Evolutionary conservation across 2,797 vertebrate species (phyloP).

Genomic region (Acrossocheilus fasciatus): DNA sequence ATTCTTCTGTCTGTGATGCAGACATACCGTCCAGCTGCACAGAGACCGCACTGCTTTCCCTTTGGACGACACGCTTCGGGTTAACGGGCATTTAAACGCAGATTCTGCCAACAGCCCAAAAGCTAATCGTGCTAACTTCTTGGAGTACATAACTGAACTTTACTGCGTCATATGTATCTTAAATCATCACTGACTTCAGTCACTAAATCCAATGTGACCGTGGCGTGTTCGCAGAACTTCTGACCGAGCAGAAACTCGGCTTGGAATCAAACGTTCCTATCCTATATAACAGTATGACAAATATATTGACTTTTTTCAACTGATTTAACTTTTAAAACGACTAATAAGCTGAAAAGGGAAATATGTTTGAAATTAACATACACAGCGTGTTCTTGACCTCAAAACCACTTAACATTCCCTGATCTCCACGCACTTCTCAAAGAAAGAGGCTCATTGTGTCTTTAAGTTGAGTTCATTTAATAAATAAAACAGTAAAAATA

Average conservation of each 20-base stretch:
- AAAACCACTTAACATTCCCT: not conserved
- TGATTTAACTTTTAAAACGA: no score
- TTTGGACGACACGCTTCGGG: not conserved
- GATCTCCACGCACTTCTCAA: not conserved
- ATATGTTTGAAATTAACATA: not conserved
- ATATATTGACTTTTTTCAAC: not conserved
- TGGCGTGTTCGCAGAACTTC: not conserved
- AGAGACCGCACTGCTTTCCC: constrained; percentile 34
- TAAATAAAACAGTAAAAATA: not conserved
- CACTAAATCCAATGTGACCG: constrained; percentile 54
- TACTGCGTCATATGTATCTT: not conserved
- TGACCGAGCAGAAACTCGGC: constrained; percentile 64
- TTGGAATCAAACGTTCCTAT: constrained; percentile 66
- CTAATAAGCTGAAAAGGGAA: not conserved
- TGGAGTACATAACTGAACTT: constrained; percentile 63
- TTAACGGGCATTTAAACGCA: not conserved
- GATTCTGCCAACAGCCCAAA: constrained; percentile 49
- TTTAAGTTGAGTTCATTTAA: not conserved
- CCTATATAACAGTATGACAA: not conserved
- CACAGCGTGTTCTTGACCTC: not conserved
- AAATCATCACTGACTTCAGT: not conserved
- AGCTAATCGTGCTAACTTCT: constrained; percentile 57
- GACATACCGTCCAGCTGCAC: constrained; percentile 64
- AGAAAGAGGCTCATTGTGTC: not conserved
- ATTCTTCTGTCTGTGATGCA: constrained; percentile 57